Conservation (phyloP, 1,140 invertebrate genomes). For the Caenorhabditis remanei region DNA sequence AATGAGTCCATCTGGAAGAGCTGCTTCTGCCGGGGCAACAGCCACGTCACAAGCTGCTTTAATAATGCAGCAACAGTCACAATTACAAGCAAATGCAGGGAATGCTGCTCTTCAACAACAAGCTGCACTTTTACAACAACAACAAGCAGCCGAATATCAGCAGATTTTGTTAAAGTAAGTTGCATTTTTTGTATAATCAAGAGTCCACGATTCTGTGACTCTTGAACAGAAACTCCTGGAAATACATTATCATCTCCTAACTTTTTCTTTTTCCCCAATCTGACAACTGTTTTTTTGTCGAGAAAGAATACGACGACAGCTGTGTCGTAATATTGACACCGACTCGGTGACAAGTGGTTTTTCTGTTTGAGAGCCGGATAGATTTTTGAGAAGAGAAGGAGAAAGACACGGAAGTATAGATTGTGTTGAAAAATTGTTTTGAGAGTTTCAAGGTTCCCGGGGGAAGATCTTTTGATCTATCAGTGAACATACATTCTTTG, state of each 20-base stretch:
- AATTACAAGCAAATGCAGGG: conserved; percentile 47
- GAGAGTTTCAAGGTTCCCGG: neutral
- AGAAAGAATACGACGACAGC: conserved; percentile 8
- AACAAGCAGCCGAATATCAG: conserved; percentile 65
- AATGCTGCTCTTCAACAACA: conserved; percentile 67
- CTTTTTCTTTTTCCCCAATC: neutral
- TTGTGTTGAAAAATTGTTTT: too few species aligned
- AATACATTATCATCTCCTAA: neutral
- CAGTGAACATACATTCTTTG: neutral
- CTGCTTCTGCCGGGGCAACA: conserved; percentile 51
- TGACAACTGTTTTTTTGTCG: conserved; percentile 4
- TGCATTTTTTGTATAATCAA: too few species aligned
- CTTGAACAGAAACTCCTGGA: conserved; percentile 5
- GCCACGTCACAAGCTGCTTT: conserved; percentile 39
- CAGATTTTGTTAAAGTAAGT: conserved; percentile 54
- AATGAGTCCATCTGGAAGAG: conserved; percentile 62
- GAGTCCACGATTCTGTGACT: neutral
- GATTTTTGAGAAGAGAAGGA: neutral
- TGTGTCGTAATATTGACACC: conserved; percentile 54
- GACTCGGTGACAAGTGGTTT: conserved; percentile 35
- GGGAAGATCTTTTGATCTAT: neutral
- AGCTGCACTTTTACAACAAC: conserved; percentile 60
- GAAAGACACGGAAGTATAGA: conserved; percentile 21
- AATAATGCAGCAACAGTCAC: conserved; percentile 54
- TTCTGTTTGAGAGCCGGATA: neutral